phyloP scores from a whole-genome alignment of 2,888 invertebrate species.

The Neuroscelio doddi region DNA sequence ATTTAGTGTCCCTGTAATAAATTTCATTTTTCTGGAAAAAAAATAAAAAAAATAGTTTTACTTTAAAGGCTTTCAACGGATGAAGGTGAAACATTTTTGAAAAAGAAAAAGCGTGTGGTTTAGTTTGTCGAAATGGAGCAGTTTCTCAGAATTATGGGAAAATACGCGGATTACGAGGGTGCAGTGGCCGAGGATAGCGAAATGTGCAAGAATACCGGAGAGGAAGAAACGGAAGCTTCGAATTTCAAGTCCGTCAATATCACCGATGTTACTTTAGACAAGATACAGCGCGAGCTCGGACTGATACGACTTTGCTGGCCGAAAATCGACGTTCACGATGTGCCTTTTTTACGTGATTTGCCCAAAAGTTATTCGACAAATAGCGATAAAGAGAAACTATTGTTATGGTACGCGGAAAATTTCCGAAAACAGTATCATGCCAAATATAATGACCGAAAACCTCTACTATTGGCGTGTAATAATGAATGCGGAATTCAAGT shows the following conservation, averaged over 20 bases:
- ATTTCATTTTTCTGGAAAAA: too few species aligned
- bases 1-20: too few species aligned
- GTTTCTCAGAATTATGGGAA: not conserved
- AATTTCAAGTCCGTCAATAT: conserved; percentile 58
- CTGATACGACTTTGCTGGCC: conserved; percentile 80
- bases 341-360: conserved; percentile 76
- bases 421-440: conserved; percentile 79
- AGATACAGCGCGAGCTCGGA: conserved; percentile 77
- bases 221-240: conserved; percentile 3
- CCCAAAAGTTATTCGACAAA: conserved; percentile 80
- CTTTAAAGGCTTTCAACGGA: too few species aligned
- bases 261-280: conserved; percentile 74
- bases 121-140: not conserved
- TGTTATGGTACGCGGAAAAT: conserved; percentile 84
- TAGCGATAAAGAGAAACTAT: conserved; percentile 80
- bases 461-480: conserved; percentile 80
- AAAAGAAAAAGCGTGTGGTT: not conserved
- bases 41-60: too few species aligned
- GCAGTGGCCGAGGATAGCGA: too few species aligned
- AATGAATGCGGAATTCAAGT: conserved; percentile 88
- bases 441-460: conserved; percentile 77
- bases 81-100: too few species aligned
- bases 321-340: conserved; percentile 64
- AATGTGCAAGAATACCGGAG: not conserved
- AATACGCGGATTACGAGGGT: not conserved